Base-by-base conservation (phyloP, 2,888 invertebrate genomes). In the Craniophora ligustri region DNA sequence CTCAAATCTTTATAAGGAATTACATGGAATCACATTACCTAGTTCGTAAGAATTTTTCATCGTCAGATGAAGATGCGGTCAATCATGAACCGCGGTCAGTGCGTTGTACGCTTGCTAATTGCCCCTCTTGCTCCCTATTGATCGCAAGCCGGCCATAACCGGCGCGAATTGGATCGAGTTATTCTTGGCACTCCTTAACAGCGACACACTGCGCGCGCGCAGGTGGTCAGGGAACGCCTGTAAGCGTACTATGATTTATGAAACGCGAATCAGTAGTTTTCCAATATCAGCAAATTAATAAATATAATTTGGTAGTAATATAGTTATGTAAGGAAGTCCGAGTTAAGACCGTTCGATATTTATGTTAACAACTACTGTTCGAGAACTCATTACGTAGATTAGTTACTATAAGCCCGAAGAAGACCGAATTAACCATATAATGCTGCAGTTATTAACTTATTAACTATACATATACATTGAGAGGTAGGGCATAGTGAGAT, bases 51-150 rank as follows among this genome's bases (percentile, higher is more conserved):
- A 26, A n/a, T n/a, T 23, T 23, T 10, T 1, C 23, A 23, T 10
- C 23, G 23, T 10, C 23, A 10, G 10, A 3, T 4, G 10, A 10
- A 23, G 3, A 10, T n/a, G 26, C 26, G 26, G 11, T 14, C 7
- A 44, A 7, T 35, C 34, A 23, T 16, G 8, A 11, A 8, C 35
- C 71, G 70, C 73, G 51, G 26, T 18, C 39, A 75, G 39, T 67
- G 31, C 21, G 66, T 13, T 34, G 61, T 18, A 35, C 39, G 47
- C 36, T 64, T 58, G 47, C 47, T 68, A 57, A 54, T 74, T 75
- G 66, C 48, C 75, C 79, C 53, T 63, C 49, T 61, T 69, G 67
- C 73, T 71, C 59, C 57, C 51, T 53, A 42, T 51, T 50, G 50
- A 60, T 49, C 18, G 54, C 21, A 44, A 58, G 41, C 63, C 48